Evolutionary conservation across 2,797 vertebrate genomes (phyloP).

Genomic region (Acanthurus leucopareius): DNA sequence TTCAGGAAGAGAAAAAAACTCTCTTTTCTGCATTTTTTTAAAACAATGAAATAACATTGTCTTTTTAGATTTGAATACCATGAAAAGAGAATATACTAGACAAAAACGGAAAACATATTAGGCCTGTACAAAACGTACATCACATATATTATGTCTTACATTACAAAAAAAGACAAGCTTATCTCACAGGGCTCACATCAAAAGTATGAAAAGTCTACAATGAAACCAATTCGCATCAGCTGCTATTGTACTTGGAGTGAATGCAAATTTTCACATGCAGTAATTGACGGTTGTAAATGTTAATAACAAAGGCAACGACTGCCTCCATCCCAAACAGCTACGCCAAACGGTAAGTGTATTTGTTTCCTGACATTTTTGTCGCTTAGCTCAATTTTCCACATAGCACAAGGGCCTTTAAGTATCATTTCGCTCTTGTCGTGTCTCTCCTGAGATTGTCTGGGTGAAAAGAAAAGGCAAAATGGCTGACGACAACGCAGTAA

Average conservation of each 20-base stretch:
- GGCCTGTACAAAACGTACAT: background rate
- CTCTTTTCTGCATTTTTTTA: background rate
- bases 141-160: background rate
- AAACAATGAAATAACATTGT: background rate
- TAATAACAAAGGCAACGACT: background rate
- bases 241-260: background rate
- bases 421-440: background rate
- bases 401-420: rapidly evolving
- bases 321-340: background rate
- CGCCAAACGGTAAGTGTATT: background rate
- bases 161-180: too few relatives aligned
- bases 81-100: background rate
- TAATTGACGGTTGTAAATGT: background rate
- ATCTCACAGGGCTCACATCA: background rate
- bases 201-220: background rate
- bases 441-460: constrained; percentile 27
- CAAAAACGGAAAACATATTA: background rate
- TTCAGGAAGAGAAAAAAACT: background rate
- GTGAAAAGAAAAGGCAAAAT: constrained; percentile 75
- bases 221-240: background rate
- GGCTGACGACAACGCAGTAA: constrained; percentile 73
- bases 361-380: too few relatives aligned
- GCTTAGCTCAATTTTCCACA: background rate
- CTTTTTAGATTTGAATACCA: background rate
- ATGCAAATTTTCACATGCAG: too few relatives aligned